phyloP scores from a whole-genome alignment of 2,797 vertebrate species.

The Parauchenoglanis punctatus region DNA sequence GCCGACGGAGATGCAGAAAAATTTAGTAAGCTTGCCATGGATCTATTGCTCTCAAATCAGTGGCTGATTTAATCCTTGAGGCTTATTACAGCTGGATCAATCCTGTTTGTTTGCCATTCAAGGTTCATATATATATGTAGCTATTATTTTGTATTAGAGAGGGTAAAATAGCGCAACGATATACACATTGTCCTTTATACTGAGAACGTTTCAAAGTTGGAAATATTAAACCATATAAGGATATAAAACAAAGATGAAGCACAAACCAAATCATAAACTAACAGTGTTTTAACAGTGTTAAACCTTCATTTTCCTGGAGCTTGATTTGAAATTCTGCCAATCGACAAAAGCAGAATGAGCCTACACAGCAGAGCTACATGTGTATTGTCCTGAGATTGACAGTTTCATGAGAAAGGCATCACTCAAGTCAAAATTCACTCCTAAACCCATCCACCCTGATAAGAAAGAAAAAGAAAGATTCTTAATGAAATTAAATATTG shows the following conservation, averaged over 20 bases:
- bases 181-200: background rate
- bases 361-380: slow-evolving; percentile 64
- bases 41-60: slow-evolving; percentile 59
- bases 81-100: slow-evolving; percentile 28
- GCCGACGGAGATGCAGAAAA: slow-evolving; percentile 50
- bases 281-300: background rate
- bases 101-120: slow-evolving; percentile 39
- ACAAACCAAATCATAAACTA: slow-evolving; percentile 46
- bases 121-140: slow-evolving; percentile 54
- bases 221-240: slow-evolving; percentile 42
- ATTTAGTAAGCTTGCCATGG: slow-evolving; percentile 61
- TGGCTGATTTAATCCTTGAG: slow-evolving; percentile 50
- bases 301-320: background rate
- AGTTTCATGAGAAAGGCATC: slow-evolving; percentile 66
- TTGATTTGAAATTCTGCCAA: slow-evolving; percentile 60
- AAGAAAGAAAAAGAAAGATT: slow-evolving; percentile 62
- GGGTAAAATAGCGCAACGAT: background rate
- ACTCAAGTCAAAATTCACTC: slow-evolving; percentile 71
- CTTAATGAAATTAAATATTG: slow-evolving; percentile 74
- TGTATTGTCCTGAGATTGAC: slow-evolving; percentile 68
- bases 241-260: slow-evolving; percentile 62
- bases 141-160: background rate
- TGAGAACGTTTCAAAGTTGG: background rate
- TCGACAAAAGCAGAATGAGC: slow-evolving; percentile 70
- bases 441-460: slow-evolving; percentile 70